These are phyloP conservation scores for Netelia inedita DNA, from an alignment of 2,888 invertebrate genomes.

Conservation along the genomic window DNA sequence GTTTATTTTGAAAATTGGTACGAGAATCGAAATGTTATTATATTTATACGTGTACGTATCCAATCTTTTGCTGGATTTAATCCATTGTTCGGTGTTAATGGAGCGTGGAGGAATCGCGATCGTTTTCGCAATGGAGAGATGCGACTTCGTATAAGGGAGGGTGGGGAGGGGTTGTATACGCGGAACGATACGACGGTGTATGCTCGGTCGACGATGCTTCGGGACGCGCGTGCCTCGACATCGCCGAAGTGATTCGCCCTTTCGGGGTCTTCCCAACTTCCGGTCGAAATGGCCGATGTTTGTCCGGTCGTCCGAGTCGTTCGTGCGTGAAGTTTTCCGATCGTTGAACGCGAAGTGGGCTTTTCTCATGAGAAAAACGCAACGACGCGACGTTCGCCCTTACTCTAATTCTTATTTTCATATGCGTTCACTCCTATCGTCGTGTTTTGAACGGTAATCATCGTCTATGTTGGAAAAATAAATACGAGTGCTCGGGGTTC, in stretches of 20 bases:
- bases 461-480: not conserved
- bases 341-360: constrained; percentile 72
- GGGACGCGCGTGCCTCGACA: constrained; percentile 49
- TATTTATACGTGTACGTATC: constrained; percentile 10
- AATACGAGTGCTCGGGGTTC: not conserved
- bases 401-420: constrained; percentile 42
- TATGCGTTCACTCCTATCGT: not conserved
- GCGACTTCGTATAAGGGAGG: constrained; percentile 1
- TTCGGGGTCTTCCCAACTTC: constrained; percentile 69
- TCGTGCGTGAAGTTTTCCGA: constrained; percentile 76
- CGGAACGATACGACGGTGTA: constrained; percentile 3
- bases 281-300: constrained; percentile 76
- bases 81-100: constrained; percentile 71
- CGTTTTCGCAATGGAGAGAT: constrained; percentile 61
- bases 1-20: too few species aligned
- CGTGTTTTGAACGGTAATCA: not conserved
- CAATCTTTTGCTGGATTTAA: constrained; percentile 63
- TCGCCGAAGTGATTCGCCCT: constrained; percentile 63
- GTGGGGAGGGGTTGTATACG: constrained; percentile 27
- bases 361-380: constrained; percentile 73
- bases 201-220: constrained; percentile 24
- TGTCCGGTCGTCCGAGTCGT: constrained; percentile 69
- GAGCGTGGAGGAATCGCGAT: constrained; percentile 67
- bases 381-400: constrained; percentile 22
- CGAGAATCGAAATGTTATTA: not conserved